Evolutionary conservation across 2,113 vertebrate species (phyloP), one percentile per base, ranked within the genome.

Genomic region (Hoplias malabaricus): DNA sequence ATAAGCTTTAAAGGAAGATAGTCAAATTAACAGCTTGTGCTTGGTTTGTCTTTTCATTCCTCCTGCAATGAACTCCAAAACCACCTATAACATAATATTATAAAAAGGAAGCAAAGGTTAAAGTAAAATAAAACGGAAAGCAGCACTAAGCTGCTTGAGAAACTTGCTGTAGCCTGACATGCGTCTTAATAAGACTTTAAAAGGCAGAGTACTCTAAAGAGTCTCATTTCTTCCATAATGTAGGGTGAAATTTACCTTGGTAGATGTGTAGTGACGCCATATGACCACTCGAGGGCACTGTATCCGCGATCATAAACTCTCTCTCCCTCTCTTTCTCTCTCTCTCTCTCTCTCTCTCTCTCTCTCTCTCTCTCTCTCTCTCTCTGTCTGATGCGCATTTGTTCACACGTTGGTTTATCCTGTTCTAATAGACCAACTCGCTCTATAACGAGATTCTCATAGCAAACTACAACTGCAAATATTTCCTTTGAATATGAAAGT

Each of bases 271-370:
- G 19, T 83, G 68, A 0, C 13, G 0, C 0, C 0, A 0, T 6
- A 0, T 0, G 0, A 77, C 84, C 91, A 86, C 83, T 23, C 73
- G 87, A 87, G 79, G 83, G 82, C 88, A 86, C 85, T 81, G 69
- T 85, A 34, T n/a, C 34, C 76, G 8, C 68, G 33, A 31, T 23
- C 33, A 75, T 70, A 63, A 12, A 2, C 42, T 59, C 16, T 2
- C 14, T 40, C 19, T 42, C 34, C n/a, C 12, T n/a, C 16, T 54
- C 12, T 29, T 21, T 21, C 10, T 13, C 46, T 66, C 40, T n/a
- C 46, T 29, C 27, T 57, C 3, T 27, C 25, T 7, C 27, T 16
- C 14, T 27, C n/a, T 48, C 12, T 13, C 34, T 19, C 12, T n/a
- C 16, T 54, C 12, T 29, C 21, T 21, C 10, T 13, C 46, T 66